phyloP scores from a whole-genome alignment of 2,888 invertebrate genomes.

The Trileptium ribeirensis region DNA sequence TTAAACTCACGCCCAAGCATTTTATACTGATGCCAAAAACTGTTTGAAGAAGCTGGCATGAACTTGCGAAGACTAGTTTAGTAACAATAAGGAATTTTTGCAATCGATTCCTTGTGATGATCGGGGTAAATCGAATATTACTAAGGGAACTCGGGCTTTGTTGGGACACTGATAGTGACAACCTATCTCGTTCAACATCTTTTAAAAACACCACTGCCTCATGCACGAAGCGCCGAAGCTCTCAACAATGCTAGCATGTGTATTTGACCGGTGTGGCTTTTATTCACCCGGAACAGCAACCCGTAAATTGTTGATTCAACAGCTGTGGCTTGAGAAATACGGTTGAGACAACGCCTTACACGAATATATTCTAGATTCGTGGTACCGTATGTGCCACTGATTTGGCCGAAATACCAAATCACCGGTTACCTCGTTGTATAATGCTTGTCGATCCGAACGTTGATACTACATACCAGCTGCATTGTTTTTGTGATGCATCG shows the following conservation, averaged over 20 bases:
- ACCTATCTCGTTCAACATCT: neutral
- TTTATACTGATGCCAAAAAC: neutral
- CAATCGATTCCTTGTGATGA: too few species aligned
- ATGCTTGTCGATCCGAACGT: neutral
- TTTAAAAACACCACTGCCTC: too few species aligned
- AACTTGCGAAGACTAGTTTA: constrained; percentile 17
- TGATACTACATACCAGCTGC: neutral
- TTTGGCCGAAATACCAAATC: neutral
- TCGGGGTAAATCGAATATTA: neutral
- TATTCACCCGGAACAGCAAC: constrained; percentile 25
- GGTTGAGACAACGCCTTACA: neutral
- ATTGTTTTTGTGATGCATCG: constrained; percentile 39
- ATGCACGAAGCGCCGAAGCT: constrained; percentile 30
- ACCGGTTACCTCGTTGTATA: neutral
- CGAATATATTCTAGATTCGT: neutral
- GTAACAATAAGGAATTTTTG: neutral
- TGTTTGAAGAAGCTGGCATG: constrained; percentile 19
- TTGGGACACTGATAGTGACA: constrained; percentile 9
- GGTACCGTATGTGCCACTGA: neutral
- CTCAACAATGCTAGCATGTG: constrained; percentile 30
- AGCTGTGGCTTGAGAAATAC: neutral
- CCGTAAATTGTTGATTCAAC: constrained; percentile 25
- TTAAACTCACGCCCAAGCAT: neutral
- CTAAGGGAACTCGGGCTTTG: neutral
- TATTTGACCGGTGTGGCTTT: constrained; percentile 37